A percentile compares a stretch with the other conserved stretches of the same genome.
Conservation (phyloP, 2,888 invertebrate genomes). For the Anorthoa munda region DNA sequence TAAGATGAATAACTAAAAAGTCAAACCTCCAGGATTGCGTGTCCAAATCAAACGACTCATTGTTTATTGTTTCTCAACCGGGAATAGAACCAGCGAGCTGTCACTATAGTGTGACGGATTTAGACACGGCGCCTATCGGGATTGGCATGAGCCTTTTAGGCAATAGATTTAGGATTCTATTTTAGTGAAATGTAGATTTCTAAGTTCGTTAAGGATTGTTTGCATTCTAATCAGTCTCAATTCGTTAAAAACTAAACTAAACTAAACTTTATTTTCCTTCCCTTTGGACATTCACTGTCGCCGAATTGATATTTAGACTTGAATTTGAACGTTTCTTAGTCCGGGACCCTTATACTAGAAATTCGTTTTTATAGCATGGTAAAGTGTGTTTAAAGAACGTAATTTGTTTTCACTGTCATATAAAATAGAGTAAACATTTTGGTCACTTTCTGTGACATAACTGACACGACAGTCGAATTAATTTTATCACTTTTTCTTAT, state of each 20-base stretch:
- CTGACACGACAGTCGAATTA: background rate
- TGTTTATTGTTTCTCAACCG: slow-evolving; percentile 69
- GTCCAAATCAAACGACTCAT: slow-evolving; percentile 45
- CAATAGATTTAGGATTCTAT: background rate
- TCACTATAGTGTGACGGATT: slow-evolving; percentile 55
- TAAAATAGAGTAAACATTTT: background rate
- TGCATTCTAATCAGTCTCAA: too few species aligned
- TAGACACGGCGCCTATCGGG: slow-evolving; percentile 45
- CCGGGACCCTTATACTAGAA: too few species aligned
- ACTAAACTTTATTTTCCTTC: too few species aligned
- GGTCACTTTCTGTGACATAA: background rate
- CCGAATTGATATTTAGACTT: background rate
- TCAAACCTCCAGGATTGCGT: slow-evolving; percentile 17
- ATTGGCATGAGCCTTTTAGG: slow-evolving; percentile 20
- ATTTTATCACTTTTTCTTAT: slow-evolving; percentile 28
- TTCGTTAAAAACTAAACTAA: too few species aligned
- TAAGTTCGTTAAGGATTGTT: background rate
- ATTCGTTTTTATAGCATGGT: background rate
- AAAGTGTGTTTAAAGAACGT: background rate
- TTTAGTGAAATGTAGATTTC: background rate
- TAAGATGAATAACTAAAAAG: background rate
- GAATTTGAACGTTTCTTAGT: background rate
- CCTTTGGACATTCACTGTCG: background rate
- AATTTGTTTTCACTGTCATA: background rate
- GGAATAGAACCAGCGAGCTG: slow-evolving; percentile 70